Base-by-base conservation (phyloP, 1,140 invertebrate genomes). In the Bombus picipes region DNA sequence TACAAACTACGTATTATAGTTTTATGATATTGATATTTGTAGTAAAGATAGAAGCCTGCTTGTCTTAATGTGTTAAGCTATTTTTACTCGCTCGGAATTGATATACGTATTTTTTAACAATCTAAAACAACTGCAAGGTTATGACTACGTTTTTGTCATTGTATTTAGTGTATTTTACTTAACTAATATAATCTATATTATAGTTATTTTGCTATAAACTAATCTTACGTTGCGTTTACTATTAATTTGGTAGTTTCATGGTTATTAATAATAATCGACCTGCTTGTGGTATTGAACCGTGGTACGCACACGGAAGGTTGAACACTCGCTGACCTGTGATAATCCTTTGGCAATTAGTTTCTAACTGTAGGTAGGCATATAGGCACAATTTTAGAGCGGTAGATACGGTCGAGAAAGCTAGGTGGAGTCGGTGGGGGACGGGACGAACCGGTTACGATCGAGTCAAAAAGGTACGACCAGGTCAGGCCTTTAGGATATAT, bases 291-390 rank as follows among this genome's bases (percentile, higher is more conserved):
- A 90, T 90, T 89, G 89, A 88, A 90, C 87, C 87, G 82, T 88
- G 77, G 47, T 84, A 89, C 66, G 76, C 81, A 71, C 87, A 90
- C 92, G 93, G 92, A 92, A 93, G 92, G 92, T 92, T 93, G 93
- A 92, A 93, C 88, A 93, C 90, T 91, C 93, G 91, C 79, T 92
- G 91, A 92, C 89, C 92, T 93, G 93, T 93, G 87, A 92, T 92
- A 93, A 92, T 92, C 92, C 93, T 93, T 94, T 94, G 86, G 90
- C 92, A 89, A 94, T 94, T 92, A 94, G 92, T 93, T 92, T 89
- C 89, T 89, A 93, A 92, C 90, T 86, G 86, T 91, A 89, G 85
- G 85, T 87, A 90, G 90, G 86, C 88, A 88, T 86, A 91, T 88
- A 89, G 88, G 78, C 79, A 75, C 81, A 82, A 78, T 89, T 91